These are phyloP conservation scores for Xiphias gladius DNA, from an alignment of 2,113 vertebrate genomes.

Conservation along the genomic window DNA sequence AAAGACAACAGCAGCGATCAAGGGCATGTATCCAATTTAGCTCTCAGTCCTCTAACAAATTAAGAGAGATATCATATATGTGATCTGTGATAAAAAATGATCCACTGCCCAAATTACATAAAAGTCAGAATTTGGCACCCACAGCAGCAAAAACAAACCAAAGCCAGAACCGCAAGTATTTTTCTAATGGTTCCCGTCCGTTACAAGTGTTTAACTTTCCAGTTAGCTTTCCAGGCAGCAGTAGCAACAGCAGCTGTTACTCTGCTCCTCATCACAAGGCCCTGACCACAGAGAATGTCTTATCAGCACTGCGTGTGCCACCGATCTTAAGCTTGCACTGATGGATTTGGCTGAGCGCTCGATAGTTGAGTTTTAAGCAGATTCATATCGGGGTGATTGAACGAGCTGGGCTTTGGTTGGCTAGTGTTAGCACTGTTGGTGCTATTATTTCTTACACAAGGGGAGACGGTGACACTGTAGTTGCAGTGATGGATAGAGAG, in stretches of 20 bases:
- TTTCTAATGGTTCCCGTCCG: constrained; percentile 39
- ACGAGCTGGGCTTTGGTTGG: constrained; percentile 65
- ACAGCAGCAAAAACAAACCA: constrained; percentile 39
- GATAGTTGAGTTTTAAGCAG: constrained; percentile 67
- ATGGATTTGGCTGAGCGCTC: constrained; percentile 70
- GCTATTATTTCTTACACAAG: constrained; percentile 63
- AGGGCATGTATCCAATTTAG: constrained; percentile 58
- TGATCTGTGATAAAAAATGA: constrained; percentile 28
- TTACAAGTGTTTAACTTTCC: constrained; percentile 39
- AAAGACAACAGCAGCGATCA: constrained; percentile 29
- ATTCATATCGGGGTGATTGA: constrained; percentile 79
- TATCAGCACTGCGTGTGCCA: constrained; percentile 60
- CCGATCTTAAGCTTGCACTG: constrained; percentile 65
- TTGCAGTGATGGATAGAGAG: constrained; percentile 57
- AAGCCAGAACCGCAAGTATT: constrained; percentile 52
- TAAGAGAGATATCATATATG: constrained; percentile 25
- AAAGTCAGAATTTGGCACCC: constrained; percentile 31
- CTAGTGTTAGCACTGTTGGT: constrained; percentile 43
- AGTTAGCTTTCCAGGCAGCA: constrained; percentile 44
- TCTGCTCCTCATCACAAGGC: constrained; percentile 56
- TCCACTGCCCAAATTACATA: constrained; percentile 22
- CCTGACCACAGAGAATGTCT: constrained; percentile 68
- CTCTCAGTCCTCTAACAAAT: constrained; percentile 43
- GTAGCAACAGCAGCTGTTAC: constrained; percentile 8
- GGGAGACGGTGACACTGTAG: constrained; percentile 48